Conservation (phyloP, 2,888 invertebrate species). For the Labia minor region DNA sequence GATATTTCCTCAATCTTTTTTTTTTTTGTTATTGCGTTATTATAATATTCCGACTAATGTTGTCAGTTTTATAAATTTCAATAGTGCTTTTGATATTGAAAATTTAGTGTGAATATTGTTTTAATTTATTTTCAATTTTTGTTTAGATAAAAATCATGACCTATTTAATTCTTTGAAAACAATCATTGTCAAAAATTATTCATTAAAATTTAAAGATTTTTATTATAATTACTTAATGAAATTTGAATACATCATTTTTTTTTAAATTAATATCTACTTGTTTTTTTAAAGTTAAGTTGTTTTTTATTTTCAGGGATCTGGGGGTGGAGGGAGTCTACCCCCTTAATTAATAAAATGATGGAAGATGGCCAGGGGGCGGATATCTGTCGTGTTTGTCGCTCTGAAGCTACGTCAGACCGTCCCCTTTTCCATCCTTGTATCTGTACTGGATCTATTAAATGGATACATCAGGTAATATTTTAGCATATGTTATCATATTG, state of each 20-base stretch:
- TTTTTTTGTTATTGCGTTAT: background rate
- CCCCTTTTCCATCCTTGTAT: constrained; percentile 97
- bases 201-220: too few species aligned
- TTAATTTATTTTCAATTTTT: too few species aligned
- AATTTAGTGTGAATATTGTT: too few species aligned
- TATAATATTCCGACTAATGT: background rate
- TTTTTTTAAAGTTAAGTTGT: too few species aligned
- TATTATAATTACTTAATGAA: too few species aligned
- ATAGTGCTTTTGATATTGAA: too few species aligned
- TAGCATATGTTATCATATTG: background rate
- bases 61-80: too few species aligned
- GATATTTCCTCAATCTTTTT: background rate
- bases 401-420: constrained; percentile 82
- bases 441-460: constrained; percentile 98
- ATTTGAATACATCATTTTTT: too few species aligned
- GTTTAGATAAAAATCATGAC: too few species aligned
- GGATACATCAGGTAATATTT: constrained; percentile 69
- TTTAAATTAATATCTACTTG: too few species aligned
- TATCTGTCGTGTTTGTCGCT: constrained; percentile 96
- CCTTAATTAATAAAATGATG: constrained; percentile 31
- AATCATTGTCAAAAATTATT: too few species aligned
- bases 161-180: too few species aligned
- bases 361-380: constrained; percentile 58
- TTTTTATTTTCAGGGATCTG: background rate
- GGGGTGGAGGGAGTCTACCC: constrained; percentile 1